These are phyloP conservation scores for Orussus abietinus DNA, from an alignment of 1,140 invertebrate species.

Conservation along the genomic window DNA sequence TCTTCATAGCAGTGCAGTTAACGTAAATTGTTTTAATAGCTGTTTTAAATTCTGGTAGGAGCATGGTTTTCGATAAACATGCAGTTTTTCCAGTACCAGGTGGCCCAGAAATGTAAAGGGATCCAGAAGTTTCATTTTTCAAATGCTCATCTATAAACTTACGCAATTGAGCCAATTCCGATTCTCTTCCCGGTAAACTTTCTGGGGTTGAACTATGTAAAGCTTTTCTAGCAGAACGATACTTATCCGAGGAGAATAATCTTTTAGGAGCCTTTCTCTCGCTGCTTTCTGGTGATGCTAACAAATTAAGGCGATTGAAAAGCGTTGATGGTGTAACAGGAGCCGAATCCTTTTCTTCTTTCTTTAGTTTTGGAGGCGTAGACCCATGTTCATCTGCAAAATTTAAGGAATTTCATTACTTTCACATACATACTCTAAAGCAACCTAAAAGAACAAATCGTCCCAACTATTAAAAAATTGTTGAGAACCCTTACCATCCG, in stretches of 20 bases:
- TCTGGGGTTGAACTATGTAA: constrained; percentile 69
- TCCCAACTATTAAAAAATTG: constrained; percentile 4
- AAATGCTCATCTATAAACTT: constrained; percentile 69
- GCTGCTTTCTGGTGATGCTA: constrained; percentile 12
- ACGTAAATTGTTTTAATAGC: constrained; percentile 69
- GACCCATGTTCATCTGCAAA: constrained; percentile 15
- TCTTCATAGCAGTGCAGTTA: constrained; percentile 79
- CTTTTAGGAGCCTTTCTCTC: constrained; percentile 29
- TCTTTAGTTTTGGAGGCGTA: constrained; percentile 36
- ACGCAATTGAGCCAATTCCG: constrained; percentile 67
- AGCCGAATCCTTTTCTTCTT: constrained; percentile 14
- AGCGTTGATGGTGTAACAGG: constrained; percentile 32
- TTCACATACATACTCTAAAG: neutral
- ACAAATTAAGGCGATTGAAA: constrained; percentile 26
- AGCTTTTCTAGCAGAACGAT: constrained; percentile 59
- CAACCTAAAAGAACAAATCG: constrained; percentile 2
- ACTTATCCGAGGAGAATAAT: constrained; percentile 43
- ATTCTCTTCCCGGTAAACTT: constrained; percentile 72
- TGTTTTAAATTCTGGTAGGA: constrained; percentile 56
- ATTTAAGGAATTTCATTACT: constrained; percentile 9
- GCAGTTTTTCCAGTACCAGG: constrained; percentile 97
- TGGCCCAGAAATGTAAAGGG: constrained; percentile 90
- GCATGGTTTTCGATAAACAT: constrained; percentile 70
- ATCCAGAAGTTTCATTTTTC: constrained; percentile 65
- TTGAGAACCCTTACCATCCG: constrained; percentile 20